These are phyloP conservation scores for Parascotia fuliginaria DNA, from an alignment of 2,888 invertebrate genomes.

Conservation along the genomic window DNA sequence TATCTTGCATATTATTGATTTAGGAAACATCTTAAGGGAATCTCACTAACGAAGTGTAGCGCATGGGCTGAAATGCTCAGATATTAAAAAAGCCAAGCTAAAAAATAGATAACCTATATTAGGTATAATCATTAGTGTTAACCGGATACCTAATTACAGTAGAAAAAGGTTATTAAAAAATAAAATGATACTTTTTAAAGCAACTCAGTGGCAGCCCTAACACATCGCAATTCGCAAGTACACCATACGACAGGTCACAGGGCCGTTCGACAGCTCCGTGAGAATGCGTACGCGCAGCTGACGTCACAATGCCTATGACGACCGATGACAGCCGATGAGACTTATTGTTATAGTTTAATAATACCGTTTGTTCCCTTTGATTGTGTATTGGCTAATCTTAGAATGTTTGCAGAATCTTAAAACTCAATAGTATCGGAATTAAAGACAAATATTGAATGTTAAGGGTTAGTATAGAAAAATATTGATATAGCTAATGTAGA, in stretches of 20 bases:
- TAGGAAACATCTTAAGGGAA: no score
- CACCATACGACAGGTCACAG: constrained; percentile 18
- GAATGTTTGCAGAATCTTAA: constrained; percentile 14
- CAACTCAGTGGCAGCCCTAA: constrained; percentile 24
- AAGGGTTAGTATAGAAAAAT: constrained; percentile 1
- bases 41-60: no score
- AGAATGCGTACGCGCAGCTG: constrained; percentile 45
- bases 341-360: constrained; percentile 33
- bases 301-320: constrained; percentile 39
- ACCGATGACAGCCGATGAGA: constrained; percentile 40
- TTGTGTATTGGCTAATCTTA: constrained; percentile 14
- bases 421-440: constrained; percentile 12
- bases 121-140: no score
- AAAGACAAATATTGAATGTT: constrained; percentile 10
- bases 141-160: no score
- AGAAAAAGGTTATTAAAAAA: no score
- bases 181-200: not conserved
- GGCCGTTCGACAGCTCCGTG: constrained; percentile 20
- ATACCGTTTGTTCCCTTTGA: constrained; percentile 37
- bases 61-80: no score
- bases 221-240: constrained; percentile 37
- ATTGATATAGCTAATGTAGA: no score
- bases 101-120: no score
- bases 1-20: no score
- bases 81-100: no score